These are phyloP conservation scores for Xyliphius kryptos DNA, from an alignment of 2,113 vertebrate genomes.

Conservation along the genomic window DNA sequence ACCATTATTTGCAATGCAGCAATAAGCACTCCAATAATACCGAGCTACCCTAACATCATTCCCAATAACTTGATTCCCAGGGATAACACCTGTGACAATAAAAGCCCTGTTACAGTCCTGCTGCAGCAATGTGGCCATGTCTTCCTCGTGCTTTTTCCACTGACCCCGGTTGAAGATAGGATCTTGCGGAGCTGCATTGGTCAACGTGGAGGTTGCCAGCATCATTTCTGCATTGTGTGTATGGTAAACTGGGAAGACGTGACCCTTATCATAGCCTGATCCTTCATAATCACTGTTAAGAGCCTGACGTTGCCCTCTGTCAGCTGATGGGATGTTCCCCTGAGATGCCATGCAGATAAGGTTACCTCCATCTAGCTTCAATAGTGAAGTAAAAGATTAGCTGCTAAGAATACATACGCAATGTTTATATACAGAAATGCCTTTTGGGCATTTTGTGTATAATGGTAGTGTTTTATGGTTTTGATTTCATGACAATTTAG, in stretches of 20 bases:
- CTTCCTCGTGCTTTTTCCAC: background rate
- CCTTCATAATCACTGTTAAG: constrained; percentile 2
- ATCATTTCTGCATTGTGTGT: background rate
- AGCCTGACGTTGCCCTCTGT: background rate
- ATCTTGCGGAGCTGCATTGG: constrained; percentile 24
- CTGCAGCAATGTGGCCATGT: background rate
- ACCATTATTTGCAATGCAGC: background rate
- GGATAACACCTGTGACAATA: background rate
- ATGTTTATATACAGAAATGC: too few species aligned
- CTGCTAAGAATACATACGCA: too few species aligned
- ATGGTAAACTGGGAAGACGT: constrained; percentile 26
- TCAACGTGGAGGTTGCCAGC: constrained; percentile 24
- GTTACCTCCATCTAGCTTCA: background rate
- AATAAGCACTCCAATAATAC: background rate
- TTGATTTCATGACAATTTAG: too few species aligned
- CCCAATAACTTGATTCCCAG: background rate
- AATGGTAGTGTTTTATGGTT: too few species aligned
- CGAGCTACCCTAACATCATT: background rate
- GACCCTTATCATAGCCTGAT: constrained; percentile 5
- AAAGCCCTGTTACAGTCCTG: background rate
- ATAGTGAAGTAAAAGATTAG: background rate
- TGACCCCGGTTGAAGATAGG: background rate
- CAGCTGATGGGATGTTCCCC: background rate
- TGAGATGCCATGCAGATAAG: background rate
- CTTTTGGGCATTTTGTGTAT: too few species aligned